Evolutionary conservation across 2,888 invertebrate genomes (phyloP).

Genomic region (Blastobasis adustella): DNA sequence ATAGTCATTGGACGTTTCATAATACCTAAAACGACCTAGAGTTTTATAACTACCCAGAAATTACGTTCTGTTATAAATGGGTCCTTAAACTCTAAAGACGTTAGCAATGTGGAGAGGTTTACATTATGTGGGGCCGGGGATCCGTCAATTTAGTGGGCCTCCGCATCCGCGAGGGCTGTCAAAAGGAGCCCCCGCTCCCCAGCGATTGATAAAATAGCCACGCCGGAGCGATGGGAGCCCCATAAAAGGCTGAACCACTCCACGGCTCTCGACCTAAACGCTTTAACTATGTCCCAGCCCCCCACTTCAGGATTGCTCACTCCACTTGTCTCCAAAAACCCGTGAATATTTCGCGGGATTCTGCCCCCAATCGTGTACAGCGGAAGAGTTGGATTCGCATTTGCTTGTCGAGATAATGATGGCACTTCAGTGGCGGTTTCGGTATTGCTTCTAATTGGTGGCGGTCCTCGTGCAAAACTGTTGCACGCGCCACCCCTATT

Average conservation of each 20-base stretch:
- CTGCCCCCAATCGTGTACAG: conserved; percentile 40
- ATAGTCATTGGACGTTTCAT: no score
- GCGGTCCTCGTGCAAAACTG: conserved; percentile 66
- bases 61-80: no score
- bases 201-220: conserved; percentile 68
- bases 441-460: conserved; percentile 71
- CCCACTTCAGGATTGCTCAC: conserved; percentile 69
- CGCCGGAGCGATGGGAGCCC: conserved; percentile 65
- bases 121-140: no score
- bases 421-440: conserved; percentile 68
- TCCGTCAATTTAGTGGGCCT: neutral
- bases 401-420: conserved; percentile 61
- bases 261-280: conserved; percentile 67
- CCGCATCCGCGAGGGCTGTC: conserved; percentile 37
- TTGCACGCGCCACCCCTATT: conserved; percentile 66
- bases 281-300: conserved; percentile 72
- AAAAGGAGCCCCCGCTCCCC: conserved; percentile 51
- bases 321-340: conserved; percentile 73
- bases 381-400: conserved; percentile 45
- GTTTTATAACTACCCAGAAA: no score
- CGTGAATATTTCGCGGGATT: conserved; percentile 55
- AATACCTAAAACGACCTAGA: no score
- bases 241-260: conserved; percentile 67
- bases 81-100: no score
- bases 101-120: no score